Base-by-base conservation (phyloP, 2,113 vertebrate species). In the Kryptolebias marmoratus region DNA sequence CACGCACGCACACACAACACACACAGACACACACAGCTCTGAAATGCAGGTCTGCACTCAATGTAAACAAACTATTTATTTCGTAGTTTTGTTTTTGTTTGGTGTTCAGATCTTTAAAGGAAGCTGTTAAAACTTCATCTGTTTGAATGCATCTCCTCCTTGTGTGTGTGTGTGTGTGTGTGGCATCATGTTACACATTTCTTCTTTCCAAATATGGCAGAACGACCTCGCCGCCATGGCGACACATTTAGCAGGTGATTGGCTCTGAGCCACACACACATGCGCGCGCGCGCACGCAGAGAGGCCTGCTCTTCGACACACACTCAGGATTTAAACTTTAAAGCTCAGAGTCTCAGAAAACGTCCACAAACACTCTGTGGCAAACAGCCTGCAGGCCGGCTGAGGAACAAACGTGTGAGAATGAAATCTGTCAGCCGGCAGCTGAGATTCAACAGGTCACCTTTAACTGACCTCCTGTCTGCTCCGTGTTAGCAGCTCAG, bases 211-310 rank as follows among this genome's bases (percentile, higher is more conserved):
- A 92, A 93, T 83, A 85, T 62, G 90, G 92, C 71, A n/a, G 49
- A 60, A 71, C 87, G 82, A 82, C 88, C 85, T 88, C 89, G 71
- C 81, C 81, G 3, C 68, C 87, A 90, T 80, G 71, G 85, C 82
- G 90, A 93, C 91, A 90, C 82, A 91, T 90, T 90, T 88, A 94
- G 92, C 90, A 93, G 92, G 90, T 92, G 87, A 91, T 88, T 92
- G 93, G 93, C 84, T 65, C 50, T 0, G 47, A 61, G 88, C 92
- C 94, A 89, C 65, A 36, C 32, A 36, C 32, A 36, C 32, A 36
- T 7, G 7, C 32, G 7, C 32, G 7, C 32, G 47, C 68, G 65
- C 61, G 58, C 73, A 16, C 15, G 15, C 47, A 55, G 12, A 31
- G 63, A 73, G 81, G 80, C 87, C 87, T 83, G 32, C 45, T 54